phyloP scores from a whole-genome alignment of 2,113 vertebrate species.

The Misgurnus anguillicaudatus region DNA sequence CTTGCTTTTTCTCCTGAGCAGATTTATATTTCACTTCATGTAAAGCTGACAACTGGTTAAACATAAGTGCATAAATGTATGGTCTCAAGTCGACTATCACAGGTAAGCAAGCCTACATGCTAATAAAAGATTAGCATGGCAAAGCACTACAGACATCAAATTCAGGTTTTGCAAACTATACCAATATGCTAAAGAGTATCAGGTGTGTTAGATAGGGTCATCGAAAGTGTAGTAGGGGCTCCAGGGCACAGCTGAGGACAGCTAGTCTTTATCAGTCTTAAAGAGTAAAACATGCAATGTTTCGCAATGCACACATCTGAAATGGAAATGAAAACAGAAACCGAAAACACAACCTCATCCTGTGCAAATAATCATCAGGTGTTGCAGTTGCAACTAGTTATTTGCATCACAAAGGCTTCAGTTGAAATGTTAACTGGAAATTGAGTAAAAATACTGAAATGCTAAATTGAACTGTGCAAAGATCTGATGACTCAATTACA shows the following conservation, averaged over 20 bases:
- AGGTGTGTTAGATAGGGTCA: too few relatives aligned
- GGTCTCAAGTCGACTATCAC: not conserved
- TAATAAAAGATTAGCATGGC: too few relatives aligned
- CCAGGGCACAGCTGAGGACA: not conserved
- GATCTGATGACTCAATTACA: slow-evolving; percentile 23
- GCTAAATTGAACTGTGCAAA: slow-evolving; percentile 34
- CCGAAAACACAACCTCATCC: slow-evolving; percentile 15
- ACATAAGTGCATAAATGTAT: not conserved
- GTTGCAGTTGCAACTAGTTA: not conserved
- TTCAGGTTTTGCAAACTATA: too few relatives aligned
- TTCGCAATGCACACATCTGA: not conserved
- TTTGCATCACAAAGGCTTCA: not conserved
- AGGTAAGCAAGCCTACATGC: not conserved
- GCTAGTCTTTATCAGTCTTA: not conserved
- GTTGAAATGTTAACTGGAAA: not conserved
- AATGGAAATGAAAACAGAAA: slow-evolving; percentile 1
- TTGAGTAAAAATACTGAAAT: not conserved
- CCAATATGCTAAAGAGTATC: too few relatives aligned
- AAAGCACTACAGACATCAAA: too few relatives aligned
- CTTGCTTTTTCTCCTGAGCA: slow-evolving; percentile 40
- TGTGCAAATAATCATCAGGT: slow-evolving; percentile 3
- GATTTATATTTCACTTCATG: slow-evolving; percentile 11
- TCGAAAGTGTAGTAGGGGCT: too few relatives aligned
- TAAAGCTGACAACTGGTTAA: slow-evolving; percentile 7
- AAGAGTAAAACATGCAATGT: not conserved